These are phyloP conservation scores for Gordius sp. DNA, from an alignment of 2,888 invertebrate genomes.

Conservation along the genomic window DNA sequence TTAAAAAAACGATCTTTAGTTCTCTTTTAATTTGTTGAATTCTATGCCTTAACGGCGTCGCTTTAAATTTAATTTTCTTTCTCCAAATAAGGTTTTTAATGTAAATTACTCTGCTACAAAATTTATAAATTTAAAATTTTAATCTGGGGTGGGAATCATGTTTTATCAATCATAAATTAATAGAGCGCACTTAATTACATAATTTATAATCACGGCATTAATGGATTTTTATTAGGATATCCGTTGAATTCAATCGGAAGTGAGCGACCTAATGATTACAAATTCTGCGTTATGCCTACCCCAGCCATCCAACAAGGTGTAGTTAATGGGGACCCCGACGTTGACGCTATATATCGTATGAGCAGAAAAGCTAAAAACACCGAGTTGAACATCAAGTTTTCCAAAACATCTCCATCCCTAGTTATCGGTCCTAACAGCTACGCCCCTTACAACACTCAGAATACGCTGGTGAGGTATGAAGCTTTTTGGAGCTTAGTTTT, in stretches of 20 bases:
- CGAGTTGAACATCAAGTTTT: constrained; percentile 22
- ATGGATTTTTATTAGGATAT: constrained; percentile 22
- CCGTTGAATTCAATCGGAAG: constrained; percentile 21
- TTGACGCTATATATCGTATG: constrained; percentile 24
- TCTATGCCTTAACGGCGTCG: no score
- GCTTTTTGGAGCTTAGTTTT: constrained; percentile 24
- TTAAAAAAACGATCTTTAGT: no score
- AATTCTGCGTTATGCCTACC: constrained; percentile 17
- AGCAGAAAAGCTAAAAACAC: constrained; percentile 20
- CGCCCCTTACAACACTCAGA: constrained; percentile 24
- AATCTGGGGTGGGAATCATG: no score
- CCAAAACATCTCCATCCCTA: constrained; percentile 22
- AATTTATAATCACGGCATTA: no score
- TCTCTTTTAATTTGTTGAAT: no score
- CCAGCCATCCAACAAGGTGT: constrained; percentile 24
- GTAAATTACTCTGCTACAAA: no score
- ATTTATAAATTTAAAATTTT: no score
- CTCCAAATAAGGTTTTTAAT: no score
- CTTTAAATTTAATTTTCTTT: no score
- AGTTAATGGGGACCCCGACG: constrained; percentile 24
- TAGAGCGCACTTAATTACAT: no score
- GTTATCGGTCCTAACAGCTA: constrained; percentile 22
- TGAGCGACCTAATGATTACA: constrained; percentile 17
- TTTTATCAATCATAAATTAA: no score
- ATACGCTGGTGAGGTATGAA: constrained; percentile 22